Percentiles rank a stretch among this genome's conserved stretches.
Conservation (phyloP, 2,113 vertebrate species). For the human (Homo sapiens) region DNA sequence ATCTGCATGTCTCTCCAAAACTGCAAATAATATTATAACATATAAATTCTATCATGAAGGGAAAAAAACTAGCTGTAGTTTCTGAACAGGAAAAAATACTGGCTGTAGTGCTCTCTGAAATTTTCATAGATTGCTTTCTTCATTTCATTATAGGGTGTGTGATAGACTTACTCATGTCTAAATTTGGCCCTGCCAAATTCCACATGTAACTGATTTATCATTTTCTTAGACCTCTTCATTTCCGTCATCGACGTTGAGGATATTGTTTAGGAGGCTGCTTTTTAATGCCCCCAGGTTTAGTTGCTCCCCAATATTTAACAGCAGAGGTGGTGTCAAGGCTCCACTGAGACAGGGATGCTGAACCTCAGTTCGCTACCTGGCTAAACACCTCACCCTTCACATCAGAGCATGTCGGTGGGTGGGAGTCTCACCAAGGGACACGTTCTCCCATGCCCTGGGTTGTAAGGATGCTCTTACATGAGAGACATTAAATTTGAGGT, state of each 20-base stretch:
- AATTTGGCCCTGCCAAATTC: not conserved
- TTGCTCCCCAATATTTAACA: not conserved
- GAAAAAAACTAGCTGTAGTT: not conserved
- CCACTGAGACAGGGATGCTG: not conserved
- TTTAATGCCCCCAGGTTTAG: not conserved
- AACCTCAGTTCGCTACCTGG: not conserved
- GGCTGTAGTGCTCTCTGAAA: not conserved
- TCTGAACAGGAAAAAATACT: no score
- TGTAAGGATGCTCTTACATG: not conserved
- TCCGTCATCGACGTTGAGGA: not conserved
- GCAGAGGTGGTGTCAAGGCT: not conserved
- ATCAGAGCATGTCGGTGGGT: fast-evolving
- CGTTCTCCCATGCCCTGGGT: not conserved
- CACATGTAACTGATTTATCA: not conserved
- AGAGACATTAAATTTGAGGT: not conserved
- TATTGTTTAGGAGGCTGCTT: not conserved
- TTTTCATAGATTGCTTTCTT: not conserved
- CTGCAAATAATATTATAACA: not conserved
- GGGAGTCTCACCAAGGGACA: not conserved
- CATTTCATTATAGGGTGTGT: not conserved
- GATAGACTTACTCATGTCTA: not conserved
- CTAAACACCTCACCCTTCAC: not conserved
- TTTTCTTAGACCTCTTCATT: not conserved
- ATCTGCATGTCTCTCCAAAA: not conserved
- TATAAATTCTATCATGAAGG: not conserved